phyloP scores from a whole-genome alignment of 64 coral and sea anemone genomes.

The Actinia equina region DNA sequence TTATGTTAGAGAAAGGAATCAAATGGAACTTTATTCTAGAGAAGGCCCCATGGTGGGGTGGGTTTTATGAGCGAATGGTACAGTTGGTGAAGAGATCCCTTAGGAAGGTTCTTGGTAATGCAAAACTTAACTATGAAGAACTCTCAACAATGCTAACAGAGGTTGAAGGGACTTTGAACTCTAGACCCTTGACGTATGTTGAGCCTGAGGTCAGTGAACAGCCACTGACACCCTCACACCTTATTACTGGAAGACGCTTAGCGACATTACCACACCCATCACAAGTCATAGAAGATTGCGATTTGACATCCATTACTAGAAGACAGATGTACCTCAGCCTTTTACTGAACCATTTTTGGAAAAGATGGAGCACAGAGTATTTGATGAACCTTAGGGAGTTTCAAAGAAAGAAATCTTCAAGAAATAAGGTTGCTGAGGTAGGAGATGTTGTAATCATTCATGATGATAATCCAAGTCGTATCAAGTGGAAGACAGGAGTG shows the following conservation, averaged over 20 bases:
- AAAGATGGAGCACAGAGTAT: constrained; percentile 48
- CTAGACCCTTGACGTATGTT: constrained; percentile 58
- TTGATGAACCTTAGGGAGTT: constrained; percentile 40
- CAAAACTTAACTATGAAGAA: constrained; percentile 65
- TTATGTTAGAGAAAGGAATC: no score
- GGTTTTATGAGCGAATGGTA: constrained; percentile 19
- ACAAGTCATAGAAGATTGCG: no score
- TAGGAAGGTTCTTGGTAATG: no score
- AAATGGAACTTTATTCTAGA: no score
- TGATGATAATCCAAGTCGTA: constrained; percentile 31
- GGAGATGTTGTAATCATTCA: constrained; percentile 39
- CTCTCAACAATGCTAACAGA: constrained; percentile 55
- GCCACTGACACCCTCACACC: constrained; percentile 53
- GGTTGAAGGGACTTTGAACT: constrained; percentile 63
- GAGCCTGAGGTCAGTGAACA: constrained; percentile 40
- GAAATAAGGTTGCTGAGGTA: constrained; percentile 8
- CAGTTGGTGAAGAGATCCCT: constrained; percentile 47
- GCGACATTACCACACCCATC: no score
- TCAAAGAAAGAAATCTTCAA: background rate
- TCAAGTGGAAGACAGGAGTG: constrained; percentile 56
- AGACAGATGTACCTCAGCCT: no score
- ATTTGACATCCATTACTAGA: no score
- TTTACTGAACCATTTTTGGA: constrained; percentile 15
- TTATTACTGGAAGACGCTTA: constrained; percentile 38
- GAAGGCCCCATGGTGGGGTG: no score